These are phyloP conservation scores for Argyra leucocephala DNA, from an alignment of 2,888 invertebrate genomes.

Conservation along the genomic window DNA sequence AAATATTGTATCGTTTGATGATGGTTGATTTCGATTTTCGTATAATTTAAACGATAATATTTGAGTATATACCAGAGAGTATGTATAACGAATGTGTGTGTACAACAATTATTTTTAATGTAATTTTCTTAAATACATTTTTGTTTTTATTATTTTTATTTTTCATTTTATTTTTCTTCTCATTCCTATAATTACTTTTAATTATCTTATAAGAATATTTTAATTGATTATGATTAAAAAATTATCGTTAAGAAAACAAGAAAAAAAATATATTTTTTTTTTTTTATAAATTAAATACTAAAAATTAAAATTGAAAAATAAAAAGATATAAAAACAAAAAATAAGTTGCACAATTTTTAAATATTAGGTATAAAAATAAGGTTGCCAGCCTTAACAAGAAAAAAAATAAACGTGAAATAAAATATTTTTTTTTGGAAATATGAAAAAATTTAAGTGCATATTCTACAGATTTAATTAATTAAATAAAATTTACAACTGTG, in stretches of 20 bases:
- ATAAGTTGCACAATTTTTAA: neutral
- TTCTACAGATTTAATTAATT: too few species aligned
- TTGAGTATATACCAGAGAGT: too few species aligned
- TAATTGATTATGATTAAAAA: slow-evolving; percentile 6
- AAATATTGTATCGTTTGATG: too few species aligned
- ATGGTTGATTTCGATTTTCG: too few species aligned
- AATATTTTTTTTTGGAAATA: too few species aligned
- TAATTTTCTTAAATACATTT: slow-evolving; percentile 1
- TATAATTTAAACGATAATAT: too few species aligned
- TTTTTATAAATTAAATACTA: too few species aligned
- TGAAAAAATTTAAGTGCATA: too few species aligned
- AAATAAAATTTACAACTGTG: too few species aligned
- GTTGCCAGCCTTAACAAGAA: neutral
- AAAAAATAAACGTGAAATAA: neutral
- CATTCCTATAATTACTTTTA: slow-evolving; percentile 4
- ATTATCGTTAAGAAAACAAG: neutral
- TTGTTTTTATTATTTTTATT: neutral
- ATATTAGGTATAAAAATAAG: neutral
- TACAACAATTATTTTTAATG: neutral
- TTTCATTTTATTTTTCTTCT: neutral
- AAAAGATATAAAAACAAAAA: neutral
- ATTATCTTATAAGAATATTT: slow-evolving; percentile 6
- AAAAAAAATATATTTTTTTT: neutral
- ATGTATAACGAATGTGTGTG: too few species aligned
- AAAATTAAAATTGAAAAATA: neutral